Base-by-base conservation (phyloP, 2,888 invertebrate genomes). In the Kryphioiulus occultus region DNA sequence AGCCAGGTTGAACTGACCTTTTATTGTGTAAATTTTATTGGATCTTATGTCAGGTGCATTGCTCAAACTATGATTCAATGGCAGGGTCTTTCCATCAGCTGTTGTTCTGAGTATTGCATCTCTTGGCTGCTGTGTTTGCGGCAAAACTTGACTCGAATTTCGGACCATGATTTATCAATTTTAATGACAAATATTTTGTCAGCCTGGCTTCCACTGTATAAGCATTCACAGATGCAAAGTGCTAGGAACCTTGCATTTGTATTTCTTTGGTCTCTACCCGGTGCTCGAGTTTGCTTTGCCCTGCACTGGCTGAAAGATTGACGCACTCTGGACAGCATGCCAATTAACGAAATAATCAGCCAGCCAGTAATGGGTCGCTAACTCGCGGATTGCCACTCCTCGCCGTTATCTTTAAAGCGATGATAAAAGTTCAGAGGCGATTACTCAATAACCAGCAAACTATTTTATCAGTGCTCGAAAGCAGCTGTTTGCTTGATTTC, bases 301-400 rank as follows among this genome's bases (percentile, higher is more conserved):
- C n/a, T 2, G 26, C 12, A 26, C 10, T 26, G 68, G 26, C 10
- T 68, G 68, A 68, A 68, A 26, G 68, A 68, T 68, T 26, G n/a
- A n/a, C 26, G 68, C 26, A n/a, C 26, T 68, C 68, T 68, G 68
- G 68, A 26, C n/a, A 68, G 68, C 68, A 9, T 26, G 68, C 68
- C 26, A 68, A 68, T 68, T 68, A 68, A 26, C 10, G 22, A 68
- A 26, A 26, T 68, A 68, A 68, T 68, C 68, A 68, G 68, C 9
- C 68, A 68, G 68, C 12, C 68, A 2, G 68, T 68, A 68, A 68
- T 68, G 68, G 68, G 26, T 68, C 26, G 68, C 68, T 68, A 68
- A 68, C 68, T 68, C 26, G 26, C 26, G 26, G 68, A 68, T 68
- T 68, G 68, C 68, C 68, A 68, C 68, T 68, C 68, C 68, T 68